These are phyloP conservation scores for Ichneumoninae sp. DNA, from an alignment of 2,888 invertebrate species.

Conservation along the genomic window DNA sequence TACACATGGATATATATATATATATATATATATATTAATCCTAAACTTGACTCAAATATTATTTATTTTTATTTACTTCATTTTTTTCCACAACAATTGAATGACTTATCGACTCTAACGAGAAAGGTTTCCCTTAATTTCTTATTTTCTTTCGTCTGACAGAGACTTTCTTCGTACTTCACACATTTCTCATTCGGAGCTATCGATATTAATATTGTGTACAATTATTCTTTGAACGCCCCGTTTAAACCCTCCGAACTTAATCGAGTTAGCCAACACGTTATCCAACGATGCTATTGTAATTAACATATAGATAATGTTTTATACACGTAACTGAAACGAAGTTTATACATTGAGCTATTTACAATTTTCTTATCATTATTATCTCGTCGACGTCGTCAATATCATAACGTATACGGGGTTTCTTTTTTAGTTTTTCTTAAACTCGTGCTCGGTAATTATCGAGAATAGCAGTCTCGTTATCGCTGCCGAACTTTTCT, in stretches of 20 bases:
- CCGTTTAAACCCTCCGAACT: background rate
- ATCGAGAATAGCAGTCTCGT: constrained; percentile 29
- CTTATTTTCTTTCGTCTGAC: background rate
- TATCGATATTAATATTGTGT: background rate
- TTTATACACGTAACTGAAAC: constrained; percentile 77
- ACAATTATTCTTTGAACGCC: constrained; percentile 18
- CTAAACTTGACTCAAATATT: constrained; percentile 68
- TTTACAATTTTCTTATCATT: constrained; percentile 74
- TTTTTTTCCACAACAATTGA: background rate
- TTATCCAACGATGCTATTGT: constrained; percentile 33
- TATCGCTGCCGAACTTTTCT: background rate
- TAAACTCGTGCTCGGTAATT: constrained; percentile 52
- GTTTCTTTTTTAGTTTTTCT: constrained; percentile 35
- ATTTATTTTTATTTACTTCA: constrained; percentile 44
- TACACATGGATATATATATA: background rate
- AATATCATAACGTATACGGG: constrained; percentile 30
- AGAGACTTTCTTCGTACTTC: background rate
- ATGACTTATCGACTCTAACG: background rate
- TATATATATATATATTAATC: background rate
- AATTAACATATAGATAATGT: constrained; percentile 68
- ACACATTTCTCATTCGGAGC: background rate
- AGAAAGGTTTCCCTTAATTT: background rate
- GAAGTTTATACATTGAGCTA: constrained; percentile 81
- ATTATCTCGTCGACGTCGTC: constrained; percentile 41
- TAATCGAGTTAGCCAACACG: constrained; percentile 27